Base-by-base conservation (phyloP, 2,797 vertebrate species). In the Artibeus lituratus region DNA sequence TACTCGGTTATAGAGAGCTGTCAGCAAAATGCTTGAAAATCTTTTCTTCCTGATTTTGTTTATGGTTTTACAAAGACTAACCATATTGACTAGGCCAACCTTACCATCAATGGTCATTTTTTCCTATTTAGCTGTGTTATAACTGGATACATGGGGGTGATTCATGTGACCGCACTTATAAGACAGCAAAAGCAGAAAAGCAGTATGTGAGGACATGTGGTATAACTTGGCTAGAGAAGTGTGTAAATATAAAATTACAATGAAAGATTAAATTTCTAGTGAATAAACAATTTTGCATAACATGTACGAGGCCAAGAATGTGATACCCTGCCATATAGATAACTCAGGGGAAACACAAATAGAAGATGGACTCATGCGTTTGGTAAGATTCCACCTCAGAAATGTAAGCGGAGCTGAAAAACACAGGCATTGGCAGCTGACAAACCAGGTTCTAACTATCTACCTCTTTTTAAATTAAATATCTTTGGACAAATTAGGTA, bases 41-140 rank as follows among this genome's bases (percentile, higher is more conserved):
- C n/a, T 59, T 90, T 94, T 93, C 85, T 97, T 96, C 89, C 95
- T 94, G 93, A 97, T 98, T 98, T 98, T 98, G 96, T 98, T 98
- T 98, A 98, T 97, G 87, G 87, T 97, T 98, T 97, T 97, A 92
- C 67, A 85, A 97, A 96, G 90, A 96, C 91, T 93, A 98, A 97
- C 91, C 97, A 87, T 97, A 97, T 92, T 97, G 96, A 98, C 95
- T 94, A 95, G 65, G 55, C 96, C 97, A 97, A 97, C 92, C 96
- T 97, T 98, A 97, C 95, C 95, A 95, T 32, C 55, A 32, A 77
- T 97, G 97, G 80, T 96, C 96, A 96, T 96, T 97, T 96, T 97
- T 94, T 65, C 80, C 92, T 94, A 55, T 84, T 95, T 96, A 95
- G 91, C 94, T 96, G 94, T 96, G 87, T 87, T 95, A 91, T 73